Evolutionary conservation across 23 tunicate genomes (phyloP).

Genomic region (Trididemnum nubilum): DNA sequence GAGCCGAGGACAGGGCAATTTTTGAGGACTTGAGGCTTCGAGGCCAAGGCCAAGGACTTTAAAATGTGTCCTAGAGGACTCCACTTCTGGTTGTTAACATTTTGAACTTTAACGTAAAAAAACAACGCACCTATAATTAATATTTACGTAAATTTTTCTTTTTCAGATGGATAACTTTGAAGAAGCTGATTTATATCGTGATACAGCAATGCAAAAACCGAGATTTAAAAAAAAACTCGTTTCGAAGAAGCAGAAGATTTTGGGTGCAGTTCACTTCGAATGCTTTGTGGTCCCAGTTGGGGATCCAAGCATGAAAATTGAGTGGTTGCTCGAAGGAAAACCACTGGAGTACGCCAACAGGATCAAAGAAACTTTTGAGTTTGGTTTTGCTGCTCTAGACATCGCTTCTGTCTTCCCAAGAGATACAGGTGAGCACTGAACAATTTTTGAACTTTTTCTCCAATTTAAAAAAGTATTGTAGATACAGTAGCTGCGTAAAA

Average conservation of each 20-base stretch:
- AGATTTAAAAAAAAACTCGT: conserved; percentile 76
- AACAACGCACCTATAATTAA: too few species aligned
- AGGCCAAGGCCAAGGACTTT: too few species aligned
- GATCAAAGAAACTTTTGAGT: conserved; percentile 85
- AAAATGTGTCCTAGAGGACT: too few species aligned
- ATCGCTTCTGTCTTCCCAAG: conserved; percentile 89
- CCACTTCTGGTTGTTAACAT: too few species aligned
- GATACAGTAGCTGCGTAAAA: too few species aligned
- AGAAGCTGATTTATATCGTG: conserved; percentile 81
- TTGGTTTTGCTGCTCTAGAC: conserved; percentile 87
- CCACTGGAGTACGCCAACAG: conserved; percentile 93
- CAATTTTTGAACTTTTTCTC: too few species aligned
- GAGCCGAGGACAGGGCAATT: too few species aligned
- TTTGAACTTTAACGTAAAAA: too few species aligned
- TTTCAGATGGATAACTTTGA: conserved; percentile 83
- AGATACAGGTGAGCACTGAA: conserved; percentile 74
- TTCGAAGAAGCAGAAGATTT: conserved; percentile 73
- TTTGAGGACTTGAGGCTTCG: too few species aligned
- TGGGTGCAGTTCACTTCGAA: conserved; percentile 87
- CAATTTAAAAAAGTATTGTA: too few species aligned
- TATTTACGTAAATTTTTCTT: too few species aligned
- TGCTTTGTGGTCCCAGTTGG: conserved; percentile 92
- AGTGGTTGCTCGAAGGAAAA: conserved; percentile 95
- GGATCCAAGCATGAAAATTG: conserved; percentile 95
- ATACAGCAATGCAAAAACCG: conserved; percentile 75